Conservation (phyloP, 2,113 vertebrate genomes). For the Himantopus leucocephalus region DNA sequence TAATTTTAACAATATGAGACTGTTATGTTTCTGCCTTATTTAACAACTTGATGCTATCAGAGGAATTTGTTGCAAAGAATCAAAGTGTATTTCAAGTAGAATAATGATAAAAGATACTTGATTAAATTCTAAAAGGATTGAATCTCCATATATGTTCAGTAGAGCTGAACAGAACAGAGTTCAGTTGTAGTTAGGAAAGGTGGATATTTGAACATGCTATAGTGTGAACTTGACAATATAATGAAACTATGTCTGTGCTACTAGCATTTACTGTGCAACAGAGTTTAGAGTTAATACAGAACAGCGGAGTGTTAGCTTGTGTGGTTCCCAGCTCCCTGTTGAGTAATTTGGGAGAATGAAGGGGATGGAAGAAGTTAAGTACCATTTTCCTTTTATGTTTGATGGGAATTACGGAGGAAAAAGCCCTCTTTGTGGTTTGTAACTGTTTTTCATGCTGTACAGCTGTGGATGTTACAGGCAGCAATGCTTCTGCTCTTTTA, state of each 20-base stretch:
- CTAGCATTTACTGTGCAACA: neutral
- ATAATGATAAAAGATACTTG: neutral
- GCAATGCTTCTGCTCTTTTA: neutral
- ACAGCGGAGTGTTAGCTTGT: neutral
- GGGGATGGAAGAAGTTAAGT: neutral
- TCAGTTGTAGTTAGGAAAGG: neutral
- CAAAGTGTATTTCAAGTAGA: neutral
- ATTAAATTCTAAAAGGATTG: neutral
- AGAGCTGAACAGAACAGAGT: neutral
- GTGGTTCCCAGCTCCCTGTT: neutral
- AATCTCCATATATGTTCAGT: neutral
- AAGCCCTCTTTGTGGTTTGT: neutral
- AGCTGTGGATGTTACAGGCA: neutral
- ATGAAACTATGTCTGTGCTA: neutral
- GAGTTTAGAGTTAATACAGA: neutral
- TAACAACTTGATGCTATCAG: neutral
- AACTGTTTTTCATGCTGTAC: neutral
- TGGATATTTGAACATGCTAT: neutral
- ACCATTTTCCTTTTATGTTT: neutral
- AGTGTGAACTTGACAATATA: neutral
- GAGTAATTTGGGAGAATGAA: neutral
- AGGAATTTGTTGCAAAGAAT: neutral
- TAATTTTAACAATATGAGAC: neutral
- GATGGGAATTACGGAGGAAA: neutral
- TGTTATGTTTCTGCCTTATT: neutral